These are phyloP conservation scores for Noctilio leporinus DNA, from an alignment of 2,113 vertebrate species.

Conservation along the genomic window DNA sequence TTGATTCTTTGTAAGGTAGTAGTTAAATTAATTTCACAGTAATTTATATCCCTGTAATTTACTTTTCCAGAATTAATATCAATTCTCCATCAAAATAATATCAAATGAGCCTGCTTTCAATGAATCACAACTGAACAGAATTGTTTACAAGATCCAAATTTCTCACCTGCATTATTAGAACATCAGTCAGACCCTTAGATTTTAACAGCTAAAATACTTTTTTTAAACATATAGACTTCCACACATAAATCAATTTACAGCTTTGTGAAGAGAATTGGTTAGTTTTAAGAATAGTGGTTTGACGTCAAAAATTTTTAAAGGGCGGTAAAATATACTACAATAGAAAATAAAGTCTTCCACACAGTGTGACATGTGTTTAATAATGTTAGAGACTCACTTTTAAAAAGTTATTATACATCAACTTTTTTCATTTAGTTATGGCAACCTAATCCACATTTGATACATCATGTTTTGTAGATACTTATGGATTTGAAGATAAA, in stretches of 20 bases:
- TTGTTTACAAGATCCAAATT: constrained; percentile 28
- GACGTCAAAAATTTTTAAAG: background rate
- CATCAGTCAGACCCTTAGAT: background rate
- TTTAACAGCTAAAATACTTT: background rate
- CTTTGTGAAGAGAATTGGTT: background rate
- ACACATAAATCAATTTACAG: background rate
- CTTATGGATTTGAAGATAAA: background rate
- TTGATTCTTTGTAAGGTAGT: background rate
- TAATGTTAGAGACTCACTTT: background rate
- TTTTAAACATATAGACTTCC: background rate
- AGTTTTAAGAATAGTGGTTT: background rate
- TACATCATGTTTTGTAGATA: background rate
- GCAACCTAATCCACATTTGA: background rate
- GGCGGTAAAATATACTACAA: background rate
- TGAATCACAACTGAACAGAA: background rate
- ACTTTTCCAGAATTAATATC: background rate
- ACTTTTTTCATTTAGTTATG: background rate
- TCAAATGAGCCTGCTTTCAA: background rate
- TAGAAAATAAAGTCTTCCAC: background rate
- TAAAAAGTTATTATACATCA: background rate
- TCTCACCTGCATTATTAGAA: background rate
- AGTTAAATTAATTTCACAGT: background rate
- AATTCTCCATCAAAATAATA: constrained; percentile 24
- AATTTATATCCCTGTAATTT: background rate
- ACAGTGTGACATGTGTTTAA: background rate